Base-by-base conservation (phyloP, 53 echinoderm and acorn worm genomes). In the Zoroaster sp. region DNA sequence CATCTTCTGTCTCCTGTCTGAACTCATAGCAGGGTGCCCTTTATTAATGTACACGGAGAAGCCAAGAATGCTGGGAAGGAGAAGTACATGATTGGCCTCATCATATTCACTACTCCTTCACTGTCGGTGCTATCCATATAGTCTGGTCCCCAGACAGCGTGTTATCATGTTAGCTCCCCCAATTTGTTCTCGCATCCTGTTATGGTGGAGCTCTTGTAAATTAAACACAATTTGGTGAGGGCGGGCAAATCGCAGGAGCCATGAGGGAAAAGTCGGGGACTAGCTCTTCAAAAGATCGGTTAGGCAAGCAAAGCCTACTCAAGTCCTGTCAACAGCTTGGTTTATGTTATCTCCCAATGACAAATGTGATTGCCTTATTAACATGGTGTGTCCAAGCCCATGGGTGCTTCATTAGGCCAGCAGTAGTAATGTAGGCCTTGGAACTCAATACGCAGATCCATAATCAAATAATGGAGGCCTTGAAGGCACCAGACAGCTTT, bases 361-460 rank as follows among this genome's bases (percentile, higher is more conserved):
- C 68, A 82, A 82, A 82, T 82, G 82, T 82, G 82, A 82, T 82
- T 82, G 82, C 41, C 66, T 82, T 82, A 82, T 82, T 82, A 82
- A 67, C 67, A 82, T 82, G 82, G 66, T 67, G 82, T 67, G 82
- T 42, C 66, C 3, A 28, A 82, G 47, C 82, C 82, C 82, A 66
- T 40, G 82, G 82, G 67, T 40, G 41, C 43, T 82, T 42, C 68
- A 82, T 41, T 47, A 82, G 67, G 28, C 23, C 68, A 5, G 13
- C 21, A 59, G 37, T 47, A 13, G 68, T 17, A 37, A 80, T 40
- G 39, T 28, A 41, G 68, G n/a, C 67, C 66, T 14, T 66, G 82
- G 66, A 82, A 82, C 68, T 68, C 40, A 82, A 82, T 82, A 82
- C 82, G 28, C 4, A 9, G 33, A 68, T 66, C 67, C 68, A 66